Conservation (phyloP, 1,140 invertebrate genomes). For the Pachypsylla venusta region DNA sequence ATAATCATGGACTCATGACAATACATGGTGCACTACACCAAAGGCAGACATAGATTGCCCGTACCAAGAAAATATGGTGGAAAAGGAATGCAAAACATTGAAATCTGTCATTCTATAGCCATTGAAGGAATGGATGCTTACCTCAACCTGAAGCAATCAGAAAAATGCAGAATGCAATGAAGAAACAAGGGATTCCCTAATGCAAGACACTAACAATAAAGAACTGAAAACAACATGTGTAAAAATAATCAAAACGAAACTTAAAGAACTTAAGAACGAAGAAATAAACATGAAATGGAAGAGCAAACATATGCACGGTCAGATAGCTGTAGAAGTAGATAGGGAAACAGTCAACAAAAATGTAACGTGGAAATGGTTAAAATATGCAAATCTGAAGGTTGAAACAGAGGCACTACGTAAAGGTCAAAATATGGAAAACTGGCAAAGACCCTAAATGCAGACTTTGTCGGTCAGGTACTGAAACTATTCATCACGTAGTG, state of each 20-base stretch:
- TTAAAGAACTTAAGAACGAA: not conserved
- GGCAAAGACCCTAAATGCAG: not conserved
- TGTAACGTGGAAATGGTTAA: not conserved
- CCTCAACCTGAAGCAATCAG: not conserved
- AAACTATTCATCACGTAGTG: not conserved
- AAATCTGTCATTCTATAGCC: not conserved
- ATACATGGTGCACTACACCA: too few relatives aligned
- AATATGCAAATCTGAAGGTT: not conserved
- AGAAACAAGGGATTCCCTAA: too few relatives aligned
- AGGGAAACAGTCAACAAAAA: not conserved
- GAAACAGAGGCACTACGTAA: constrained; percentile 5
- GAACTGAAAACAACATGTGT: not conserved
- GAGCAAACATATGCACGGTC: constrained; percentile 1
- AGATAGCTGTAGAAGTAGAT: not conserved
- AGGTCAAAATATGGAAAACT: not conserved
- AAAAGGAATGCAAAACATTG: not conserved
- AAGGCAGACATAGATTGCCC: constrained; percentile 16
- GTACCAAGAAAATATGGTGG: constrained; percentile 12
- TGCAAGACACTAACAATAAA: too few relatives aligned
- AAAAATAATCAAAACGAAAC: not conserved
- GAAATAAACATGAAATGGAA: not conserved
- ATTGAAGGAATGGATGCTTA: not conserved
- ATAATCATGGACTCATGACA: too few relatives aligned
- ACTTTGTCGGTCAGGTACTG: not conserved
- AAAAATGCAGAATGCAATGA: not conserved